These are phyloP conservation scores for Cossypha polioptera DNA, from an alignment of 2,797 vertebrate genomes.

Conservation along the genomic window DNA sequence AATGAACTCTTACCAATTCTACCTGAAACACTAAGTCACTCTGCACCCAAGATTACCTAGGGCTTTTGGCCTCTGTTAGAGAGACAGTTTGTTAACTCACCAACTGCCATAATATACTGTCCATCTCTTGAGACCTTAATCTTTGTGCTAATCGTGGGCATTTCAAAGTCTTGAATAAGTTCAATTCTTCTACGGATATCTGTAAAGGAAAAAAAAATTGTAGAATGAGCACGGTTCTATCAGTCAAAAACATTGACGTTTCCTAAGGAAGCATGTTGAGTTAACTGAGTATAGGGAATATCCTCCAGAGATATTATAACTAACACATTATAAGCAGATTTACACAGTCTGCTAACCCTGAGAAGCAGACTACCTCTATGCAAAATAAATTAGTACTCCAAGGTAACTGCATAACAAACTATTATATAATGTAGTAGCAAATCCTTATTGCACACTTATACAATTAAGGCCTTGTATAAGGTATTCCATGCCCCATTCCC, in stretches of 20 bases:
- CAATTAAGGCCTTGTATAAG: background rate
- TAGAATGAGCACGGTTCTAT: background rate
- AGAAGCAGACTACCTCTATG: background rate
- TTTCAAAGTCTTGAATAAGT: conserved; percentile 98
- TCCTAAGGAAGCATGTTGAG: background rate
- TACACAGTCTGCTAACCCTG: background rate
- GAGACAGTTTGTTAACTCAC: conserved; percentile 69
- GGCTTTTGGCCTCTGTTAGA: background rate
- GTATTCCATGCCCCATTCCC: background rate
- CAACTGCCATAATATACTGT: conserved; percentile 92
- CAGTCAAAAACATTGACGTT: fast-evolving
- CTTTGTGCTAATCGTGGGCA: conserved; percentile 93
- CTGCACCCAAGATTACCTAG: background rate
- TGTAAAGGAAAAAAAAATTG: conserved; percentile 41
- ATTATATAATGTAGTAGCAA: background rate
- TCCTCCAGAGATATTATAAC: background rate
- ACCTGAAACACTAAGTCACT: background rate
- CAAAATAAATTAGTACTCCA: background rate
- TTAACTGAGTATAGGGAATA: background rate
- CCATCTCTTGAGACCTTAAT: conserved; percentile 94
- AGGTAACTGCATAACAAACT: background rate
- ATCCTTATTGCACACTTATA: background rate
- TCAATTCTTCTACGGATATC: conserved; percentile 94
- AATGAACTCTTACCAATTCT: background rate
- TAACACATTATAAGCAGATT: background rate